Evolutionary conservation across 2,797 vertebrate species (phyloP), one percentile per base, ranked within the genome.

Genomic region (Eptatretus atami): DNA sequence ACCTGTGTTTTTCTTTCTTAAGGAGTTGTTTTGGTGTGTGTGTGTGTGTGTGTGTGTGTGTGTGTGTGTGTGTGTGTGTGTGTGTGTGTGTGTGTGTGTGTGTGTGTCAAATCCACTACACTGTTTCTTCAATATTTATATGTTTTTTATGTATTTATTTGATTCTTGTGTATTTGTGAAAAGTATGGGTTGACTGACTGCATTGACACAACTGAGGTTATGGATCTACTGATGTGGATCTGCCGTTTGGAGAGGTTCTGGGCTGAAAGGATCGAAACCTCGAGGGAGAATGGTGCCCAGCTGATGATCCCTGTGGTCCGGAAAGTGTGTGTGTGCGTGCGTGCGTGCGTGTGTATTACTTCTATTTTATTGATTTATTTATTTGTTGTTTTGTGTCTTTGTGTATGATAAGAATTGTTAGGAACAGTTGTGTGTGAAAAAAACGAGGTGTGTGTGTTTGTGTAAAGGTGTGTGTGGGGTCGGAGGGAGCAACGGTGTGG

Each of bases 241-340:
- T 19, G 19, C 19, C 2, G 19, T 19, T 19, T 19, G 19, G 19
- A 19, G 19, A 19, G 19, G 19, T 19, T 19, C 19, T 19, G 19
- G 19, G 19, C 19, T 19, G 19, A 19, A 19, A 19, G 19, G 19
- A 19, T 19, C 19, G 19, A 19, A 19, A 19, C 19, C 2, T 19
- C 19, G 19, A 19, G 19, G 19, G 19, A 19, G 19, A 19, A 19
- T 19, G 19, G 19, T 19, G 19, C 19, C 19, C 19, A 19, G 19
- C 19, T 19, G 19, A 19, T 19, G 1, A 2, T 72, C 69, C 57
- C 68, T 73, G 71, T 2, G 67, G 11, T 65, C 19, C 2, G 19
- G 19, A 19, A 19, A 19, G 19, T 19, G 19, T 19, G 19, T 19
- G 19, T 19, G 55, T 60, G 55, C 2, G 55, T 60, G 55, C 4